Evolutionary conservation across 2,888 invertebrate genomes (phyloP).

Genomic region (Falcaria lacertinaria): DNA sequence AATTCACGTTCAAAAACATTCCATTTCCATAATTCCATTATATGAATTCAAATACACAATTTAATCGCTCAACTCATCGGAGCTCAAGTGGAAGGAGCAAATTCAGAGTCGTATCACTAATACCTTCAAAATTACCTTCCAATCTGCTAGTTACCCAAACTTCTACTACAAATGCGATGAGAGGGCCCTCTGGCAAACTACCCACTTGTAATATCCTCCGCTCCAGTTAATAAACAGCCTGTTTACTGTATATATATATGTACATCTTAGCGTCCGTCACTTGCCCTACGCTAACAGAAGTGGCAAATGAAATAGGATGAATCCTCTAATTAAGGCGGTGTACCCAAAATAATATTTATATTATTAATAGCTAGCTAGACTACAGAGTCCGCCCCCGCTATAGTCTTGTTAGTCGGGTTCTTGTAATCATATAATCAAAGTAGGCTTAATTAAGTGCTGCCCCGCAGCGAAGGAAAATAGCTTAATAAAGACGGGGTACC

Average conservation of each 20-base stretch:
- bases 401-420: too few relatives aligned
- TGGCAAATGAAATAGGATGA: conserved; percentile 1
- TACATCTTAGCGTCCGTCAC: too few relatives aligned
- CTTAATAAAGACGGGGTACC: too few relatives aligned
- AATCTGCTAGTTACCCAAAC: neutral
- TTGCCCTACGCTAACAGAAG: neutral
- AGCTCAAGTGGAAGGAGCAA: neutral
- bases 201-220: neutral
- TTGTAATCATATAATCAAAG: too few relatives aligned
- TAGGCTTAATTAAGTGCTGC: too few relatives aligned
- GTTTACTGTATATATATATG: neutral
- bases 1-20: too few relatives aligned
- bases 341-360: conserved; percentile 1
- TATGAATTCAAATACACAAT: neutral
- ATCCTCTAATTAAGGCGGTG: neutral
- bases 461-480: too few relatives aligned
- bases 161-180: neutral
- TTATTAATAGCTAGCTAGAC: neutral
- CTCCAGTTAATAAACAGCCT: neutral
- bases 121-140: neutral
- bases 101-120: neutral
- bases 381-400: too few relatives aligned
- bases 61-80: neutral
- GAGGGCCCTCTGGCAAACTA: neutral
- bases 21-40: too few relatives aligned